phyloP scores from a whole-genome alignment of 2,797 vertebrate genomes.

The Sebastes hubbsi region DNA sequence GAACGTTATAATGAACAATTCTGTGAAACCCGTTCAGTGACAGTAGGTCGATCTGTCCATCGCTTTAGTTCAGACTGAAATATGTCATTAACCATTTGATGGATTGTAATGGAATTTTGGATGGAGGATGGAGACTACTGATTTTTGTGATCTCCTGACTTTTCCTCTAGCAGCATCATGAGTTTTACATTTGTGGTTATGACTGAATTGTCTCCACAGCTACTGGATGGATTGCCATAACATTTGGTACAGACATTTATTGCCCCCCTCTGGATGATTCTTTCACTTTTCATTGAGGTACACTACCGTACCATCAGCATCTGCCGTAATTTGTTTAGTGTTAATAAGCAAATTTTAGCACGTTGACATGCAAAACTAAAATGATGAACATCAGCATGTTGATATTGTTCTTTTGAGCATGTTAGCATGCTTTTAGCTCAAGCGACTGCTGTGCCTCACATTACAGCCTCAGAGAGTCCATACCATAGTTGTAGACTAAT shows the following conservation, averaged over 20 bases:
- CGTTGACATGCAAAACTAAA: background rate
- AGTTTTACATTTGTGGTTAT: too few relatives aligned
- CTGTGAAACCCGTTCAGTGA: background rate
- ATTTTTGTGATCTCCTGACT: too few relatives aligned
- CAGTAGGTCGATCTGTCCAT: background rate
- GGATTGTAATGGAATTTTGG: background rate
- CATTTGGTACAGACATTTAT: too few relatives aligned
- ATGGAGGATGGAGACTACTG: background rate
- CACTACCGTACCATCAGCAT: background rate
- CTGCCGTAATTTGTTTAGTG: background rate
- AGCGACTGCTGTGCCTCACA: background rate
- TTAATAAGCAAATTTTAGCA: background rate
- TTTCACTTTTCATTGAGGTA: too few relatives aligned
- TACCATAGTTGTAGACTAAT: background rate
- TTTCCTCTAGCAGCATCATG: too few relatives aligned
- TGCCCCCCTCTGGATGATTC: too few relatives aligned
- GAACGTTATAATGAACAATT: background rate
- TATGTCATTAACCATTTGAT: background rate
- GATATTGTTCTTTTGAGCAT: background rate
- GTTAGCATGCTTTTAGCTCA: background rate
- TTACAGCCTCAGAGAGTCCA: background rate
- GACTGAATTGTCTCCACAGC: too few relatives aligned
- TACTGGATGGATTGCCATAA: too few relatives aligned
- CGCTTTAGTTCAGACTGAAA: background rate
- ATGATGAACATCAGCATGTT: background rate